Conservation (phyloP, 2,888 invertebrate genomes). For the Dilophus febrilis region DNA sequence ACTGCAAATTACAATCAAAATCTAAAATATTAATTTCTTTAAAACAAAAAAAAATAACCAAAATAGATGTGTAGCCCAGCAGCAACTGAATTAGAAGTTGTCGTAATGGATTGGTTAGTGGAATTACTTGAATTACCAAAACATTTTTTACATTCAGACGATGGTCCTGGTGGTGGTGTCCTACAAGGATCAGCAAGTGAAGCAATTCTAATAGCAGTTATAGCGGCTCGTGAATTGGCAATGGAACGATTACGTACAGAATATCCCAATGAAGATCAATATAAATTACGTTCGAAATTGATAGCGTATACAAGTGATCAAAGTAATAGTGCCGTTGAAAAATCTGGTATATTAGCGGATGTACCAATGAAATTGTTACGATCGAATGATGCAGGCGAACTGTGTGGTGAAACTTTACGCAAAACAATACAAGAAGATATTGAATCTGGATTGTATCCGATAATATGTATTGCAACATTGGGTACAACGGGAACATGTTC, state of each 20-base stretch:
- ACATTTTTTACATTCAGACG: conserved; percentile 58
- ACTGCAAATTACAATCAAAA: too few relatives aligned
- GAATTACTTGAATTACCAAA: conserved; percentile 67
- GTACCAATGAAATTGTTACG: conserved; percentile 58
- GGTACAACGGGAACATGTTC: conserved; percentile 78
- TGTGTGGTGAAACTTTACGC: conserved; percentile 49
- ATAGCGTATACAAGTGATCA: conserved; percentile 74
- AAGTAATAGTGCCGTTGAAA: conserved; percentile 81
- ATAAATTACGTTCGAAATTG: conserved; percentile 46
- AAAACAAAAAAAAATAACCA: too few relatives aligned
- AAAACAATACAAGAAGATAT: conserved; percentile 59
- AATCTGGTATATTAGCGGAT: conserved; percentile 63
- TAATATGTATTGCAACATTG: conserved; percentile 66
- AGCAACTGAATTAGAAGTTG: conserved; percentile 81
- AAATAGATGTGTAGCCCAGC: conserved; percentile 62
- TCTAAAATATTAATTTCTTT: too few relatives aligned
- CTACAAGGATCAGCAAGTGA: conserved; percentile 89
- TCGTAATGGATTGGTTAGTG: conserved; percentile 87
- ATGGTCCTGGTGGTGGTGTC: conserved; percentile 68
- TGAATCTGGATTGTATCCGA: conserved; percentile 66
- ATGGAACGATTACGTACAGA: conserved; percentile 36
- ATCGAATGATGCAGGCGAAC: conserved; percentile 44
- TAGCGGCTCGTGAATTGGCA: conserved; percentile 60
- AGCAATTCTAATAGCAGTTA: conserved; percentile 62
- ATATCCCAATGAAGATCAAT: conserved; percentile 43